Conservation (phyloP, 2,888 invertebrate genomes). For the Dorcus parallelipipedus region DNA sequence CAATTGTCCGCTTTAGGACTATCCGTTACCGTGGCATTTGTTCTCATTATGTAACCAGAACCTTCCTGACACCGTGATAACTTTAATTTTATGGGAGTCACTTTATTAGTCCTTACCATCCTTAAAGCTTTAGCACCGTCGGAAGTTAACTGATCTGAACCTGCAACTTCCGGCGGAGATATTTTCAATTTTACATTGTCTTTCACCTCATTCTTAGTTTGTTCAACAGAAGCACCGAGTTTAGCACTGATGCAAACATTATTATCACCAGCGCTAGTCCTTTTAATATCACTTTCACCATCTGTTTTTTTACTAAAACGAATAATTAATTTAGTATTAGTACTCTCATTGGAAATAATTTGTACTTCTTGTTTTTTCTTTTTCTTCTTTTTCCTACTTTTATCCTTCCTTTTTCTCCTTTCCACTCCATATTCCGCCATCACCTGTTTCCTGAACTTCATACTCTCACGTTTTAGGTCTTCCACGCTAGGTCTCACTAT, state of each 20-base stretch:
- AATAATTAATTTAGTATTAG: conserved; percentile 56
- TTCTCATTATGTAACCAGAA: conserved; percentile 62
- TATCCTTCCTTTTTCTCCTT: conserved; percentile 54
- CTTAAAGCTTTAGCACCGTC: conserved; percentile 48
- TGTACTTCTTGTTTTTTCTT: conserved; percentile 53
- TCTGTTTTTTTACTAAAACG: conserved; percentile 28
- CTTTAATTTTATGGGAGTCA: conserved; percentile 81
- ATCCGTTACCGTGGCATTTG: conserved; percentile 33
- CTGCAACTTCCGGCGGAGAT: conserved; percentile 23
- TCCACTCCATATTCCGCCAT: conserved; percentile 79
- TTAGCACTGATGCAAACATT: conserved; percentile 9
- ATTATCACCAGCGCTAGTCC: conserved; percentile 29
- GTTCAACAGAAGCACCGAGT: conserved; percentile 6
- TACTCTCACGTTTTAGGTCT: conserved; percentile 77
- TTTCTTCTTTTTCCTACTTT: conserved; percentile 57
- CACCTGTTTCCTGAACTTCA: conserved; percentile 81
- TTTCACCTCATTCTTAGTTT: conserved; percentile 16
- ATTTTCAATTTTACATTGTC: conserved; percentile 5
- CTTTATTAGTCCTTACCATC: conserved; percentile 63
- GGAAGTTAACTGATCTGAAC: conserved; percentile 8
- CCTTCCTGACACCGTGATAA: conserved; percentile 78
- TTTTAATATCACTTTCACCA: conserved; percentile 26
- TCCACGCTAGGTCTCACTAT: conserved; percentile 71
- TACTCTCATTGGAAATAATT: conserved; percentile 55
- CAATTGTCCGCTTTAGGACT: conserved; percentile 33